Conservation (phyloP, 2,888 invertebrate species). For the Cabera pusaria region DNA sequence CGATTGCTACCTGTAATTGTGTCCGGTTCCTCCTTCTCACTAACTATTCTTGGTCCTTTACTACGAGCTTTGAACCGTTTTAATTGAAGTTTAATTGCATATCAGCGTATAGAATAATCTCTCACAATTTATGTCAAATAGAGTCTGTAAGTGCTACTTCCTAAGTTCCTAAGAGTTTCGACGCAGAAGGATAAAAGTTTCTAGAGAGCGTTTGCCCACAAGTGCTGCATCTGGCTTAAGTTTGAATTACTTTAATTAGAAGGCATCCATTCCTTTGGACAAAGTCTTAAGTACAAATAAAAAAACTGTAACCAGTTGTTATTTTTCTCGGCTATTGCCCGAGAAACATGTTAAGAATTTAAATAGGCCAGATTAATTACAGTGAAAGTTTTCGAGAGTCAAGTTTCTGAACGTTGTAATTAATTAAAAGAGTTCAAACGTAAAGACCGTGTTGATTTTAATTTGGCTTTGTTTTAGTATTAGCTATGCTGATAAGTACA, state of each 20-base stretch:
- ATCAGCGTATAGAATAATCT: constrained; percentile 30
- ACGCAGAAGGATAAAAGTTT: constrained; percentile 58
- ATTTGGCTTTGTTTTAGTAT: constrained; percentile 19
- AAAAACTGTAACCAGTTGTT: no score
- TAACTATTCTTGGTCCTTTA: constrained; percentile 39
- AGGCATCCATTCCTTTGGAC: no score
- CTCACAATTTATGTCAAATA: constrained; percentile 38
- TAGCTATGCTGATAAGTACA: no score
- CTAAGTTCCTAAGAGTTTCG: constrained; percentile 45
- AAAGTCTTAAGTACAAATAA: no score
- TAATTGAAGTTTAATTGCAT: constrained; percentile 32
- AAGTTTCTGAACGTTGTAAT: constrained; percentile 13
- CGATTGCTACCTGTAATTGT: constrained; percentile 76
- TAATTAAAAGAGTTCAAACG: constrained; percentile 22
- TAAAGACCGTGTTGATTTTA: constrained; percentile 4
- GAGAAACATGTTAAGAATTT: constrained; percentile 23
- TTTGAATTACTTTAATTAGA: constrained; percentile 67
- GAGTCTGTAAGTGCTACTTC: constrained; percentile 38
- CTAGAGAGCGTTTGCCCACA: constrained; percentile 37
- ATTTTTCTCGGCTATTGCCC: no score
- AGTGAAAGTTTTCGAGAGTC: constrained; percentile 9
- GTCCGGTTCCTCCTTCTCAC: constrained; percentile 57
- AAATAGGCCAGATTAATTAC: constrained; percentile 18
- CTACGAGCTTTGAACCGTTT: constrained; percentile 30
- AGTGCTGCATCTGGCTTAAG: constrained; percentile 49